Percentiles rank a stretch among this genome's conserved stretches.
phyloP scores from a whole-genome alignment of 1,140 invertebrate species.

The Lepidotrigona ventralis region DNA sequence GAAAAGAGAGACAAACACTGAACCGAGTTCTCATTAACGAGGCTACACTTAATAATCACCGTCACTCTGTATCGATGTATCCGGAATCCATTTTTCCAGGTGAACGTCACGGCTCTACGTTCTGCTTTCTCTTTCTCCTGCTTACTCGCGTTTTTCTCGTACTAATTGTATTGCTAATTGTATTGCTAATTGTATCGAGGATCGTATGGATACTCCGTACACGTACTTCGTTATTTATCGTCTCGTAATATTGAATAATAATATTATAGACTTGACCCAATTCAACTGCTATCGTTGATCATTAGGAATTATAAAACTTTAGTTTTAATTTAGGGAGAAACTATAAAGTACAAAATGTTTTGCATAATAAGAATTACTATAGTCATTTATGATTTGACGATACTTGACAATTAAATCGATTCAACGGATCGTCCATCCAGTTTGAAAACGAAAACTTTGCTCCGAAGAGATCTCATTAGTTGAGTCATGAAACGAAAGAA shows the following conservation, averaged over 20 bases:
- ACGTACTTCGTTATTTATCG: not conserved
- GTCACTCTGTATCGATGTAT: slow-evolving; percentile 63
- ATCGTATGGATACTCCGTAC: not conserved
- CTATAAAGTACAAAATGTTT: too few relatives aligned
- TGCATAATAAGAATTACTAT: too few relatives aligned
- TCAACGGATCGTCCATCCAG: too few relatives aligned
- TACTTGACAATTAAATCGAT: too few relatives aligned
- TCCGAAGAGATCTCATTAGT: not conserved
- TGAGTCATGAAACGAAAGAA: not conserved
- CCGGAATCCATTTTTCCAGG: slow-evolving; percentile 69
- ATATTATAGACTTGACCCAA: too few relatives aligned
- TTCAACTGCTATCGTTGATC: too few relatives aligned
- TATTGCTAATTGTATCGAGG: not conserved
- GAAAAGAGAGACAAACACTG: slow-evolving; percentile 22
- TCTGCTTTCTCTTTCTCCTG: not conserved
- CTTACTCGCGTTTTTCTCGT: not conserved
- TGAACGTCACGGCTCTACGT: slow-evolving; percentile 39
- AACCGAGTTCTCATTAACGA: slow-evolving; percentile 61
- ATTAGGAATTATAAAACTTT: too few relatives aligned
- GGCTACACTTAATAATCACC: slow-evolving; percentile 75
- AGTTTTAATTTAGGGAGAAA: too few relatives aligned
- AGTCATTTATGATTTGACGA: too few relatives aligned
- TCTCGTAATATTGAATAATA: not conserved
- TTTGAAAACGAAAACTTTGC: not conserved
- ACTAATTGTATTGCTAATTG: too few relatives aligned